phyloP scores from a whole-genome alignment of 2,113 vertebrate genomes.

The Corynorhinus townsendii region DNA sequence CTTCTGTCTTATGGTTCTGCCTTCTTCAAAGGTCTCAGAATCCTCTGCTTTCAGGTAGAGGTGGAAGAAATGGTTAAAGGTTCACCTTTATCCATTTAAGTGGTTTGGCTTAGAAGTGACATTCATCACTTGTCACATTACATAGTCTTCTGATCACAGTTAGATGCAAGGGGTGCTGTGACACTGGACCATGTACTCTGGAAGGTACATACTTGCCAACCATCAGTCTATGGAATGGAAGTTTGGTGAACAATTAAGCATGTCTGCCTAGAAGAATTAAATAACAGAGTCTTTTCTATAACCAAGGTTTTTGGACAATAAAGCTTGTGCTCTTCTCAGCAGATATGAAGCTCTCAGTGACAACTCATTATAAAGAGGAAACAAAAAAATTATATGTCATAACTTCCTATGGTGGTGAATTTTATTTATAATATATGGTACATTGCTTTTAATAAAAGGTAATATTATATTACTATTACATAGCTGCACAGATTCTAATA shows the following conservation, averaged over 20 bases:
- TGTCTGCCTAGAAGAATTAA: background rate
- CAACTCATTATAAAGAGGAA: background rate
- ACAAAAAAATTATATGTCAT: background rate
- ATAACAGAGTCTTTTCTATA: background rate
- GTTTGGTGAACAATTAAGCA: background rate
- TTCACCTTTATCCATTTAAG: background rate
- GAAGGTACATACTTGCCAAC: background rate
- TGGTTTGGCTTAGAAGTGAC: background rate
- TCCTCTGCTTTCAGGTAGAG: background rate
- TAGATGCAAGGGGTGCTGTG: background rate
- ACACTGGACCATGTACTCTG: background rate
- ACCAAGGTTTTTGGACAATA: background rate
- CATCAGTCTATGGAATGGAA: background rate
- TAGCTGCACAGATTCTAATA: background rate
- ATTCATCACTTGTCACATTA: background rate
- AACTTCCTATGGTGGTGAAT: background rate
- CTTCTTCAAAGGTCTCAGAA: background rate
- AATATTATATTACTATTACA: background rate
- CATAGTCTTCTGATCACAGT: background rate
- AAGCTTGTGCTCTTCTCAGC: background rate
- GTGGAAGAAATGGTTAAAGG: background rate
- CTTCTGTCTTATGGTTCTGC: background rate
- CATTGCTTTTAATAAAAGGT: background rate
- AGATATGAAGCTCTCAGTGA: background rate
- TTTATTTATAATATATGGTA: background rate